Evolutionary conservation across 2,888 invertebrate species (phyloP), one percentile per base, ranked within the genome.

Genomic region (Pandemis corylana): DNA sequence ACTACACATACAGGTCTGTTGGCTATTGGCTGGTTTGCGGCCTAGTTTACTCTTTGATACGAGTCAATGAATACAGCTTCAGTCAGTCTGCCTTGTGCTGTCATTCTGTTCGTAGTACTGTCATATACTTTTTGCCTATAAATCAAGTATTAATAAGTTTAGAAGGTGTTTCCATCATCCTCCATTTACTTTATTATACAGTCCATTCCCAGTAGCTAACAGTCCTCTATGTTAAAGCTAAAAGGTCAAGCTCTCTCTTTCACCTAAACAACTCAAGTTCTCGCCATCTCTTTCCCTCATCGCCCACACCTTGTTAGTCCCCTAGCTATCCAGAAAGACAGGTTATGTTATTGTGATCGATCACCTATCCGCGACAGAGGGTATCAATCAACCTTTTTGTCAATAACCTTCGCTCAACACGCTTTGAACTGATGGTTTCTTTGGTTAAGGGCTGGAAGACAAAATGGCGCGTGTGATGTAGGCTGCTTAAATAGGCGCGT

Each of bases 371-470:
- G 36, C 64, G 72, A 41, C 78, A 77, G 76, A 72, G 72, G 73
- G 71, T 76, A 80, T 80, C 80, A 78, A 80, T 80, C 80, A 80
- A 79, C 73, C 78, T 78, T 80, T 80, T 80, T 80, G 80, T 79
- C 78, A 76, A 76, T 74, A 74, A 74, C 74, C 69, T 46, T 28
- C 74, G 69, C 51, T 74, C 74, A 65, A 74, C 74, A 70, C 74
- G 69, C 74, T 74, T 74, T 74, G 69, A 74, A 69, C 65, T 74
- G 65, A 69, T 68, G 68, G 68, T 53, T 72, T 71, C 75, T 71
- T 77, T 67, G 69, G 71, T 65, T 13, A 56, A 63, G 59, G 64
- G 53, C 62, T 20, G 28, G 56, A 59, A 72, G 71, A 72, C 71
- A 66, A 66, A 66, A 56, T 46, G 56, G 65, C 28, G 68, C 28